Evolutionary conservation across 2,888 invertebrate genomes (phyloP), one percentile per base, ranked within the genome.

Genomic region (Amphipoea lucens): DNA sequence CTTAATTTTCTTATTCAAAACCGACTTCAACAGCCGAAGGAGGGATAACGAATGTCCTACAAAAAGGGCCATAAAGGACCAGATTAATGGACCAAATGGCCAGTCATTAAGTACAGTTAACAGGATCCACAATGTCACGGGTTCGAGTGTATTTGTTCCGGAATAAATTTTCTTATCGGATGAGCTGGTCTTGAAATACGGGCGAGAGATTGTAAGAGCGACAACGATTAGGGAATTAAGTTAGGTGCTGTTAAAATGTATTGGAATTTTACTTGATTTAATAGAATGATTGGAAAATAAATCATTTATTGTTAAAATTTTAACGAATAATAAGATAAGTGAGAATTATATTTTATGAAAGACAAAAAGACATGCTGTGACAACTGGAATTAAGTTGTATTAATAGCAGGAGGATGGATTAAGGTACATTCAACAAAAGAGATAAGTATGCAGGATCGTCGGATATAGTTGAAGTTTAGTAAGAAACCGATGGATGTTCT

Each of bases 51-150:
- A 92, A 93, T 92, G 92, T 92, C 88, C 88, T 87, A 91, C 91
- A 92, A 93, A 92, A 92, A 92, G 90, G 87, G 87, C 87, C 84
- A 88, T 91, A 90, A 92, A 90, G 89, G 91, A 89, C 90, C 91
- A 90, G 90, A 94, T 94, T 94, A 94, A 94, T 94, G 94, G 92
- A 91, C 85, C 87, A 90, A 92, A 93, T 91, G 92, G 89, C 90
- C 93, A 91, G 92, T 92, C 93, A 94, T 94, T 94, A 94, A 90
- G 90, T 91, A 90, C 92, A 93, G 92, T 93, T 93, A 93, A 91
- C 93, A 92, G 85, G 90, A 92, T 93, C 91, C 91, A 90, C 91
- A 89, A 89, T 91, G 92, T 91, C 92, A 90, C 69, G 89, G 86
- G 88, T 79, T 86, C 87, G 82, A 85, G 91, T 92, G 90, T 91